Evolutionary conservation across 2,888 invertebrate genomes (phyloP).

Genomic region (Leucoptera coffeella): DNA sequence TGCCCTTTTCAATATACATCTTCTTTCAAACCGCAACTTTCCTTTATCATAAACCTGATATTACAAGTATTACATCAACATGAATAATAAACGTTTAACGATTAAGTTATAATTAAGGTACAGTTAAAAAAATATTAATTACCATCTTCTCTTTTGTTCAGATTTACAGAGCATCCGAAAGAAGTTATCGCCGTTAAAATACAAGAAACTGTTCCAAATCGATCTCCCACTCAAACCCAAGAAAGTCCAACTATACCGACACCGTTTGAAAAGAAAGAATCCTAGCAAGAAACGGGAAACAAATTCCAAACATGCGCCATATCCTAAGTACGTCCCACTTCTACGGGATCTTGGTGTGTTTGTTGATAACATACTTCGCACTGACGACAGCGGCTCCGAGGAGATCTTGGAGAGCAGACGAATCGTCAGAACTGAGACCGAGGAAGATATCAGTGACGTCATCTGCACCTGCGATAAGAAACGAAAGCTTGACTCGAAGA

Average conservation of each 20-base stretch:
- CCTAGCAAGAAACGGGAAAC: constrained; percentile 21
- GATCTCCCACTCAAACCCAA: constrained; percentile 23
- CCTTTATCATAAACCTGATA: no score
- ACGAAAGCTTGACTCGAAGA: constrained; percentile 14
- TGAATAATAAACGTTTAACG: no score
- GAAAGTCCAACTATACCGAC: constrained; percentile 14
- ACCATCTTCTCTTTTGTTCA: constrained; percentile 2
- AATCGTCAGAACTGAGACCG: constrained; percentile 13
- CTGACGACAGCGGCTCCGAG: constrained; percentile 18
- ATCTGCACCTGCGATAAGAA: constrained; percentile 14
- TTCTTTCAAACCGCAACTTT: no score
- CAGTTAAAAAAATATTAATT: no score
- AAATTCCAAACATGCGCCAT: no score
- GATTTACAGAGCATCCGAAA: background rate
- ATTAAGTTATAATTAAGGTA: no score
- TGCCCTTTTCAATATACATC: no score
- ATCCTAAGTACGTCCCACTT: no score
- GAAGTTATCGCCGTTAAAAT: constrained; percentile 14
- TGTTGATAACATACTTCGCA: constrained; percentile 30
- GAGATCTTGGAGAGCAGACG: constrained; percentile 10
- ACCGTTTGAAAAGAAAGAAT: constrained; percentile 15
- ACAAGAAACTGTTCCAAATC: constrained; percentile 21
- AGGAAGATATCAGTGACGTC: constrained; percentile 9
- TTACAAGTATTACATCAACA: no score
- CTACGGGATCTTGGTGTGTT: constrained; percentile 32